Evolutionary conservation across 1,140 invertebrate genomes (phyloP).

Genomic region (Gerris buenoi): DNA sequence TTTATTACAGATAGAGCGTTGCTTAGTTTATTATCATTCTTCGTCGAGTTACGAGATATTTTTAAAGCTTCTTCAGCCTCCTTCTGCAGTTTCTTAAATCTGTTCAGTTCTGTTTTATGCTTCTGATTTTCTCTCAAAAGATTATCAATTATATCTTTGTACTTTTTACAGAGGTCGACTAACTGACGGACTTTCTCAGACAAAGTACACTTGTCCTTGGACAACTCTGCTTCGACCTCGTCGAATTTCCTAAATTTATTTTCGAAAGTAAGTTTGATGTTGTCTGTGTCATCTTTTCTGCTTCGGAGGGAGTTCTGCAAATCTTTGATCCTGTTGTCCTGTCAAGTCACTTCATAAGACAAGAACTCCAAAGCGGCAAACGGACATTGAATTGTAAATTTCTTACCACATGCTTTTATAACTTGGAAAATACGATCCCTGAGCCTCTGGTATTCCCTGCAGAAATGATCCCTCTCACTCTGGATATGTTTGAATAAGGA

Average conservation of each 20-base stretch:
- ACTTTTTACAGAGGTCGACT: background rate
- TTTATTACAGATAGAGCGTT: background rate
- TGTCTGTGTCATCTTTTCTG: background rate
- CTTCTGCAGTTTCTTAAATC: background rate
- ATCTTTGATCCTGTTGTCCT: background rate
- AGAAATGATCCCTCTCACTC: background rate
- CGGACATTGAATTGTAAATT: background rate
- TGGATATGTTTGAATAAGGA: background rate
- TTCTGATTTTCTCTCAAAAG: background rate
- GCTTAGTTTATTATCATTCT: background rate
- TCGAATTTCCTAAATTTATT: background rate
- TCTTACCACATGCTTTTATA: background rate
- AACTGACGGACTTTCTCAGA: background rate
- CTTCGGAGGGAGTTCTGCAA: background rate
- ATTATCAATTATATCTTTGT: background rate
- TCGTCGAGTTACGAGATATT: background rate
- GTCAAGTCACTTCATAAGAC: background rate
- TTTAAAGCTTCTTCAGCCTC: background rate
- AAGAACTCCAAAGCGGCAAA: background rate
- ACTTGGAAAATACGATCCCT: background rate
- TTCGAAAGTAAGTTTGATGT: background rate
- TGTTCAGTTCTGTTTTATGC: background rate
- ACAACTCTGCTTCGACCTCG: background rate
- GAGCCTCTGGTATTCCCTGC: background rate
- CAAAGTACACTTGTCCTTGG: background rate